phyloP scores from a whole-genome alignment of 2,113 vertebrate species.

The Porphyrio hochstetteri region DNA sequence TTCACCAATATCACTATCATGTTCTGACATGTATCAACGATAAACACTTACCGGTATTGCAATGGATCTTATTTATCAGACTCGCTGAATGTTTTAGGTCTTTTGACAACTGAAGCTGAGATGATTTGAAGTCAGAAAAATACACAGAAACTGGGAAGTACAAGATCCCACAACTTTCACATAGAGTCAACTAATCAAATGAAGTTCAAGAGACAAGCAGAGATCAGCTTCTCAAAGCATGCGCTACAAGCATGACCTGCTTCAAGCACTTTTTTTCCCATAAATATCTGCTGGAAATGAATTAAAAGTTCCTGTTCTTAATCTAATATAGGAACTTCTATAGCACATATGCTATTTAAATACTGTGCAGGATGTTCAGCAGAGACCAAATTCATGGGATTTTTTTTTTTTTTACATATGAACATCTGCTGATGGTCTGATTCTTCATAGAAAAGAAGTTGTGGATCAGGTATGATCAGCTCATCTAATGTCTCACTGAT shows the following conservation, averaged over 20 bases:
- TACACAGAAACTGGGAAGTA: background rate
- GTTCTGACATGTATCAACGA: background rate
- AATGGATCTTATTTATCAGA: background rate
- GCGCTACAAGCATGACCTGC: background rate
- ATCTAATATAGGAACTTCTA: background rate
- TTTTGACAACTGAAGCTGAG: background rate
- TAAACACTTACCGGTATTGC: background rate
- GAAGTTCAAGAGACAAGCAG: background rate
- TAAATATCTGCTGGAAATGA: background rate
- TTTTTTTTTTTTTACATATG: background rate
- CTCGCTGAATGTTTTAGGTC: background rate
- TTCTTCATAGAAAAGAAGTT: background rate
- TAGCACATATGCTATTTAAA: background rate
- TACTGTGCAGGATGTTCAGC: background rate
- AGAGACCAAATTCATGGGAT: background rate
- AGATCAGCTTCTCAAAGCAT: background rate
- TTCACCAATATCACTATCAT: background rate
- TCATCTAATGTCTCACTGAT: background rate
- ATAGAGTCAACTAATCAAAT: background rate
- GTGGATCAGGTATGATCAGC: background rate
- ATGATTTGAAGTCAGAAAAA: background rate
- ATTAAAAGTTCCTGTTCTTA: background rate
- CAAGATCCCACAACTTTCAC: background rate
- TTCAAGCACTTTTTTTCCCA: background rate
- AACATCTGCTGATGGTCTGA: background rate